Evolutionary conservation across 2,888 invertebrate genomes (phyloP), one percentile per base, ranked within the genome.

Genomic region (Coremacera marginata): DNA sequence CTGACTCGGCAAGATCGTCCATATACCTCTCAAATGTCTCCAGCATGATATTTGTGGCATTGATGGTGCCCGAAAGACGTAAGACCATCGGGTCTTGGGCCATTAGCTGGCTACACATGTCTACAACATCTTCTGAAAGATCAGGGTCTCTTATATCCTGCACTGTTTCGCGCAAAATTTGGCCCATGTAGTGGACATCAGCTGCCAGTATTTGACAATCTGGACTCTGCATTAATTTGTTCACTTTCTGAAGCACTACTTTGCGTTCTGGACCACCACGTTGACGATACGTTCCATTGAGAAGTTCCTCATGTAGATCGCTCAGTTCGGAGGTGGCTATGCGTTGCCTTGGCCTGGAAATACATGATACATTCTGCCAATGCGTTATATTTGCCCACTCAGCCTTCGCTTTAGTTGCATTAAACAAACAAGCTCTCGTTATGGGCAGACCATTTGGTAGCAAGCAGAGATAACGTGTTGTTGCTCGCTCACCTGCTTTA

Each of bases 11-110:
- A 37, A 86, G n/a, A 14, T 90, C 87, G 83, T 91, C 90, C 81
- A 93, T 90, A 27, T 92, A 90, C 68, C 90, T 88, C 81, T 92
- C 93, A 25, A 93, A 89, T 1, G 91, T 90, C 81, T 92, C 92
- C 72, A 94, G 86, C 78, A 94, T 89, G 0, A 90, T 86, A 83
- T 93, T 93, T 1, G 94, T 93, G 16, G 93, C 92, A 88, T 94
- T 94, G 55, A 93, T 88, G 11, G 90, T 76, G 0, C 85, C 90
- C 79, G 89, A 86, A 9, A 85, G 77, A 0, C 84, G 83, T 14
- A 88, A 77, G 4, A 86, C 81, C 0, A 81, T 70, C 8, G 75
- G 84, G 82, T 92, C 90, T 0, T 91, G 87, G 25, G 89, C 83
- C 91, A 92, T 91, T 27, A 93, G 86, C 83, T 91, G 90, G 80